These are phyloP conservation scores for Enteromius unitaeniatus DNA, from an alignment of 2,797 vertebrate species.

Conservation along the genomic window DNA sequence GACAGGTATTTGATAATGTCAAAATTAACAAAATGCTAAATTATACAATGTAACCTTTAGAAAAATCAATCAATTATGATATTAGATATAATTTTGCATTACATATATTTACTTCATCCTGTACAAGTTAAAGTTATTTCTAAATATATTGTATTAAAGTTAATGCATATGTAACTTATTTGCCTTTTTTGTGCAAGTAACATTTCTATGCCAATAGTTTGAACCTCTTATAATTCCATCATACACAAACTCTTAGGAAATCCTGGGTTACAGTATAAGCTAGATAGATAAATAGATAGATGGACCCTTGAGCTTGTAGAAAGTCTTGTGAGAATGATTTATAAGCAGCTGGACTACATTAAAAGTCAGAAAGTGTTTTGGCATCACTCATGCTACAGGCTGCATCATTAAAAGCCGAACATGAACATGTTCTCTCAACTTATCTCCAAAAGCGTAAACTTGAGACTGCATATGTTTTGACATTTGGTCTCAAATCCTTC, in stretches of 20 bases:
- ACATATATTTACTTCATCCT: background rate
- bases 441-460: background rate
- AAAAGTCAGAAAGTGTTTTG: background rate
- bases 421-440: conserved; percentile 4
- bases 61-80: background rate
- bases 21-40: background rate
- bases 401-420: background rate
- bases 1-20: background rate
- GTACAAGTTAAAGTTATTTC: background rate
- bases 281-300: background rate
- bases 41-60: background rate
- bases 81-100: background rate
- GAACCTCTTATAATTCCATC: background rate
- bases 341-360: background rate
- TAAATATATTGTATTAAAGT: background rate
- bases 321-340: conserved; percentile 15
- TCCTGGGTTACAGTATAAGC: background rate
- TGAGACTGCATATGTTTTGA: background rate
- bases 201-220: background rate
- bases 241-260: no score
- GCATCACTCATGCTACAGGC: background rate
- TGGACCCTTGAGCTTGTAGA: background rate
- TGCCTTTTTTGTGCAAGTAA: background rate
- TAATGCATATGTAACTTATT: background rate
- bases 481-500: background rate